A percentile compares a stretch with the other conserved stretches of the same genome.
Conservation (phyloP, 2,888 invertebrate genomes). For the Eugnorisma glareosa region DNA sequence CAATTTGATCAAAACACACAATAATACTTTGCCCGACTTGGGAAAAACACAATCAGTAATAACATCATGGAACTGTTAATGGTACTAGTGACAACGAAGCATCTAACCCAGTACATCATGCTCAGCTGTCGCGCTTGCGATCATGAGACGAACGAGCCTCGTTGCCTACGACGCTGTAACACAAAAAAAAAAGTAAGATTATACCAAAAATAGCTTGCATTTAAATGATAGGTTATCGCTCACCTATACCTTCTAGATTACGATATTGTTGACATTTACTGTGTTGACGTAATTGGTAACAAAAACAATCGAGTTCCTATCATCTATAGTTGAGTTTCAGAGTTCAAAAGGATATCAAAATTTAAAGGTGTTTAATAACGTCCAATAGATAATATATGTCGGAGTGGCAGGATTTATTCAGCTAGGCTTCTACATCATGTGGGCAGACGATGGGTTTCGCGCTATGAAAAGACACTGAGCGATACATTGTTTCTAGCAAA, state of each 20-base stretch:
- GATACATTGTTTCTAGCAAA: too few relatives aligned
- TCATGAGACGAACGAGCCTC: background rate
- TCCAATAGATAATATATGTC: too few relatives aligned
- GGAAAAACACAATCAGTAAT: too few relatives aligned
- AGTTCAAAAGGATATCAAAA: background rate
- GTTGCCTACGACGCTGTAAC: background rate
- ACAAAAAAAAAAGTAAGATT: background rate
- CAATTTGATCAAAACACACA: too few relatives aligned
- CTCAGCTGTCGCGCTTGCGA: background rate
- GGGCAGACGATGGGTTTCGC: too few relatives aligned
- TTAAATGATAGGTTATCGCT: background rate
- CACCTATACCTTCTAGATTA: background rate
- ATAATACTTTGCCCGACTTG: too few relatives aligned
- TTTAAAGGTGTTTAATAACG: background rate
- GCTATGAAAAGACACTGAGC: too few relatives aligned
- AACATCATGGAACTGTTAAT: too few relatives aligned
- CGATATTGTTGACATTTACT: background rate
- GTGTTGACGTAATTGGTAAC: background rate
- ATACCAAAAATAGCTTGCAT: background rate
- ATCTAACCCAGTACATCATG: background rate
- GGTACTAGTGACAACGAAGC: too few relatives aligned
- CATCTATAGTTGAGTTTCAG: background rate
- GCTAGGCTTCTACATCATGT: too few relatives aligned
- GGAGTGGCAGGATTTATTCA: too few relatives aligned
- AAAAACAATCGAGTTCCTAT: background rate